A percentile compares a stretch with the other conserved stretches of the same genome.
Evolutionary conservation across 1,140 invertebrate species (phyloP).

Genomic region (Drosophila ironensis): DNA sequence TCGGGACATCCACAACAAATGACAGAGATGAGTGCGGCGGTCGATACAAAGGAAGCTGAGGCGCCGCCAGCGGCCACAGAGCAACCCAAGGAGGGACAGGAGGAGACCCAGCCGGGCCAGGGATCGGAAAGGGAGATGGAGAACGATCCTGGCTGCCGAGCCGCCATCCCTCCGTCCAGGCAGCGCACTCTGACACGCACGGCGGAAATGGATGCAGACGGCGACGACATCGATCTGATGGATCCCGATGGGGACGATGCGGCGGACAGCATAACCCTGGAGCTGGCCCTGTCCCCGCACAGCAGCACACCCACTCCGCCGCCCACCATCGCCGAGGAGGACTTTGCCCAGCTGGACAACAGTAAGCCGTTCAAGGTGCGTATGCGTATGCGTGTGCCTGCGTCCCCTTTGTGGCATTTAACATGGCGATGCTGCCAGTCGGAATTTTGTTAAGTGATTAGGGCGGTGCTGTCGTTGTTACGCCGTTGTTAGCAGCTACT

Average conservation of each 20-base stretch:
- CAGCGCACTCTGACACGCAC: conserved; percentile 63
- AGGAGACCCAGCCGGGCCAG: neutral
- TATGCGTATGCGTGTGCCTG: conserved; percentile 20
- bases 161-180: conserved; percentile 33
- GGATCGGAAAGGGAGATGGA: neutral
- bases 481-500: neutral
- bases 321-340: conserved; percentile 55
- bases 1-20: conserved; percentile 30
- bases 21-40: conserved; percentile 54
- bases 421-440: conserved; percentile 11
- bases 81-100: neutral
- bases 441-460: conserved; percentile 65
- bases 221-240: conserved; percentile 42
- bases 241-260: conserved; percentile 59
- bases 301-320: conserved; percentile 61
- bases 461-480: conserved; percentile 29
- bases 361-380: conserved; percentile 72
- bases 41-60: conserved; percentile 15
- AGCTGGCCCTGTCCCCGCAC: conserved; percentile 59
- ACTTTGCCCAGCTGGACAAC: conserved; percentile 61
- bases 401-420: neutral
- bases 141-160: neutral
- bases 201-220: conserved; percentile 61
- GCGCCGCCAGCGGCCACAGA: neutral
- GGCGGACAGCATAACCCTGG: conserved; percentile 65